Evolutionary conservation across 2,113 vertebrate species (phyloP), one percentile per base, ranked within the genome.

Genomic region (Tetraodon nigroviridis): DNA sequence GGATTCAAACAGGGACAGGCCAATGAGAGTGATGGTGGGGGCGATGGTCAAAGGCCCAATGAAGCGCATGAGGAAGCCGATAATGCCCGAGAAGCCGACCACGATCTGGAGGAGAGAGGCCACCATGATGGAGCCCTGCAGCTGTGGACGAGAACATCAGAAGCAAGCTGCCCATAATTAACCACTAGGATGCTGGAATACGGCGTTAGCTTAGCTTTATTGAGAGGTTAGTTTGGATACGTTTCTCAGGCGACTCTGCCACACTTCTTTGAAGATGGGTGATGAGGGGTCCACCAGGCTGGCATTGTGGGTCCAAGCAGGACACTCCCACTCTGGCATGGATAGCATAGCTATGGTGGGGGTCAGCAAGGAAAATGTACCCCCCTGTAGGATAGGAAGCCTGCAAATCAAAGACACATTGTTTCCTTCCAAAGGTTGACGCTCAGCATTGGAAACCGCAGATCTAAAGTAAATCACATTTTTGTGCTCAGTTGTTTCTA

Each of bases 1-100:
- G 0, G 92, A 87, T 5, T 93, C 89, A 14, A 94, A 98, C 69
- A 98, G 89, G 16, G 96, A 93, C 19, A 99, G 82, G 0, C 93
- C 93, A 42, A 96, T 93, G 62, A 95, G 91, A 32, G 93, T 88
- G 74, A 98, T 92, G 18, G 94, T 97, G 1, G 95, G 95, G 2
- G 96, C 93, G 4, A 97, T 95, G 51, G 95, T 97, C 75, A 98
- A 83, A 5, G 96, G 95, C 1, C 96, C 94, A 0, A 97, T 95
- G 83, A 93, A 98, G 45, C 84, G 89, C 93, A 97, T 91, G 71
- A 99, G 90, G 61, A 94, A 89, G 21, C 96, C 94, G 0, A 96
- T 91, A 60, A 99, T 86, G 47, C 96, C 96, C 0, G 95, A 94
- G 89, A 98, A 96, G 44, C 95, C 96, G 48, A 98, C 77, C 0